Base-by-base conservation (phyloP, 2,113 vertebrate genomes). In the Peromyscus maniculatus region DNA sequence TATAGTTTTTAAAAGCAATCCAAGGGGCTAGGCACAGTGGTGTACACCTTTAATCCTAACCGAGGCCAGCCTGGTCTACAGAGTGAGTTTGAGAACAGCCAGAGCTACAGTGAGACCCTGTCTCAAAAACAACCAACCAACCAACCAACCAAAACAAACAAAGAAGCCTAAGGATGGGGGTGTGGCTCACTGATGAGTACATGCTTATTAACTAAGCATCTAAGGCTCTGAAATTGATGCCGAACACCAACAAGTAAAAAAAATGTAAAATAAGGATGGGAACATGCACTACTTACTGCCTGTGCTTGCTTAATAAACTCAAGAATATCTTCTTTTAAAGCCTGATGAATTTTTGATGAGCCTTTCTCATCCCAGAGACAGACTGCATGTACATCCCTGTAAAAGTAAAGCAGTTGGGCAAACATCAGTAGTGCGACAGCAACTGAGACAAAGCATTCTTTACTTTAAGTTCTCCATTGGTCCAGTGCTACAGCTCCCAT, bases 301-400 rank as follows among this genome's bases (percentile, higher is more conserved):
- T 99, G 99, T 97, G 99, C 99, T 99, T 99, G 99, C 98, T 99
- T 99, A 98, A 99, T 99, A 98, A 99, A 99, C 97, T 99, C 99
- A 98, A 99, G 99, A 96, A 99, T 99, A 98, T 99, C 99, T 98
- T 99, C 99, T 98, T 99, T 99, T 97, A 99, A 99, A 98, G 99
- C 99, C 98, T 99, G 99, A 98, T 99, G 99, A 98, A 99, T 99
- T 99, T 99, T 99, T 91, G 99, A 99, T 86, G 99, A 99, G 96
- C 99, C 99, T 99, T 99, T 99, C 98, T 99, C 99, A 98, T 99
- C 99, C 99, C 99, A 99, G 78, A 99, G 98, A 98, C 99, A 99
- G 91, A 99, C 99, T 90, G 99, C 99, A 97, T 99, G 99, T 93
- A 99, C 99, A 95, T 99, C 99, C 98, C 99, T 99, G 98, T 83